Percentiles rank a stretch among this genome's conserved stretches.
phyloP scores from a whole-genome alignment of 2,113 vertebrate species.

The Lepisosteus oculatus region DNA sequence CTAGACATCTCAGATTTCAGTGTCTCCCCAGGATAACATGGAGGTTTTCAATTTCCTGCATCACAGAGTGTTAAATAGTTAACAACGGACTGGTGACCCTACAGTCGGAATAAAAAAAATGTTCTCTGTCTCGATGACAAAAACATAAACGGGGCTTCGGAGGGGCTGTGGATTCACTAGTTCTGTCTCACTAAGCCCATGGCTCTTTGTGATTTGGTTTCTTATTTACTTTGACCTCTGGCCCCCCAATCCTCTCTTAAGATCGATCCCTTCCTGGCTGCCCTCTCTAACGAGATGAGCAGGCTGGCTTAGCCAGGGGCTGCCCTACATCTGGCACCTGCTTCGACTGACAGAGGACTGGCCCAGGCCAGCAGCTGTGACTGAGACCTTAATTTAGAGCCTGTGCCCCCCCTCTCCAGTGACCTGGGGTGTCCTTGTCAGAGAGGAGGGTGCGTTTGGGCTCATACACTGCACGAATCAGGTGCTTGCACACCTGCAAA shows the following conservation, averaged over 20 bases:
- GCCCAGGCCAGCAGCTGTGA: background rate
- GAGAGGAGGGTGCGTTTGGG: too few relatives aligned
- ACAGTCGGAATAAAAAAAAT: background rate
- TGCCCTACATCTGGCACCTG: conserved; percentile 13
- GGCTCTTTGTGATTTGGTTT: background rate
- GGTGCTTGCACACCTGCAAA: background rate
- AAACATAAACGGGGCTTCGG: background rate
- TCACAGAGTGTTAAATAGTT: too few relatives aligned
- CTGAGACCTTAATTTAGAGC: too few relatives aligned
- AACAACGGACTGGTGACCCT: background rate
- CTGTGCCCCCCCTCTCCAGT: too few relatives aligned
- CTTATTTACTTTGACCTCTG: conserved; percentile 15
- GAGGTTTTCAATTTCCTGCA: too few relatives aligned
- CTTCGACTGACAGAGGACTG: conserved; percentile 6
- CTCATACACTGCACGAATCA: too few relatives aligned
- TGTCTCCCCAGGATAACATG: too few relatives aligned
- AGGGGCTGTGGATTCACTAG: background rate
- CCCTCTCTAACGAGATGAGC: conserved; percentile 17
- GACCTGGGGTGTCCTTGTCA: too few relatives aligned
- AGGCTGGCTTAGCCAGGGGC: conserved; percentile 6
- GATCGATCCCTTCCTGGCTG: conserved; percentile 7
- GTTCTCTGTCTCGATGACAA: background rate
- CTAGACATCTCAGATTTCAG: too few relatives aligned
- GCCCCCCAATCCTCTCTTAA: conserved; percentile 14
- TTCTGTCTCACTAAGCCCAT: background rate